Conservation (phyloP, 2,888 invertebrate species). For the Drosophila diplacantha region DNA sequence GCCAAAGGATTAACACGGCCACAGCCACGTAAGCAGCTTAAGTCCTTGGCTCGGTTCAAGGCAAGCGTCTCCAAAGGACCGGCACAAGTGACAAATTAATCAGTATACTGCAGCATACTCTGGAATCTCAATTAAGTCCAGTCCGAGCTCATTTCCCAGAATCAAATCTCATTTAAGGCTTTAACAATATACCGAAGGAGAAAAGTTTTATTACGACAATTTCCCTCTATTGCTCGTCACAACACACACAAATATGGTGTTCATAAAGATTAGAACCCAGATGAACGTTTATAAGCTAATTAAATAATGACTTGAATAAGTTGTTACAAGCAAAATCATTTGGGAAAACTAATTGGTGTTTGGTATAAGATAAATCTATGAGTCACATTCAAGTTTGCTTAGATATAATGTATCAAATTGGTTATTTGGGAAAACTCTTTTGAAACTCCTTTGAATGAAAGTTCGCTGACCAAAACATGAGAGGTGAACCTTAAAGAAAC, state of each 20-base stretch:
- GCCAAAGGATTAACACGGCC: no score
- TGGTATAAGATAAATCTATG: background rate
- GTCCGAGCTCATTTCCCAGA: background rate
- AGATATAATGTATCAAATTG: background rate
- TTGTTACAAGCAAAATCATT: background rate
- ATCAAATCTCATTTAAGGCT: slow-evolving; percentile 17
- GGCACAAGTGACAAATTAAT: slow-evolving; percentile 31
- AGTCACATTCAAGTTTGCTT: background rate
- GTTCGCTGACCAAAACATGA: background rate
- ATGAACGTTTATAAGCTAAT: background rate
- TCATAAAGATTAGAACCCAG: slow-evolving; percentile 6
- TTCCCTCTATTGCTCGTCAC: background rate
- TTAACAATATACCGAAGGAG: slow-evolving; percentile 3
- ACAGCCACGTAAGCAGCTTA: no score
- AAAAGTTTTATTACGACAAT: background rate
- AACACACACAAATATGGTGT: slow-evolving; percentile 1
- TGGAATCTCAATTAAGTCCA: slow-evolving; percentile 21
- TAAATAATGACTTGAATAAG: background rate
- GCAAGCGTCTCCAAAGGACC: slow-evolving; percentile 5
- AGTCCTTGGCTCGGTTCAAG: no score
- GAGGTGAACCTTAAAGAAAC: background rate
- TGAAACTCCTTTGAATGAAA: background rate
- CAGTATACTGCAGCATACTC: slow-evolving; percentile 10
- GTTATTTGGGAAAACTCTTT: background rate
- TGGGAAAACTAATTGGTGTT: background rate